Evolutionary conservation across 2,797 vertebrate genomes (phyloP).

Genomic region (Tragopan temminckii): DNA sequence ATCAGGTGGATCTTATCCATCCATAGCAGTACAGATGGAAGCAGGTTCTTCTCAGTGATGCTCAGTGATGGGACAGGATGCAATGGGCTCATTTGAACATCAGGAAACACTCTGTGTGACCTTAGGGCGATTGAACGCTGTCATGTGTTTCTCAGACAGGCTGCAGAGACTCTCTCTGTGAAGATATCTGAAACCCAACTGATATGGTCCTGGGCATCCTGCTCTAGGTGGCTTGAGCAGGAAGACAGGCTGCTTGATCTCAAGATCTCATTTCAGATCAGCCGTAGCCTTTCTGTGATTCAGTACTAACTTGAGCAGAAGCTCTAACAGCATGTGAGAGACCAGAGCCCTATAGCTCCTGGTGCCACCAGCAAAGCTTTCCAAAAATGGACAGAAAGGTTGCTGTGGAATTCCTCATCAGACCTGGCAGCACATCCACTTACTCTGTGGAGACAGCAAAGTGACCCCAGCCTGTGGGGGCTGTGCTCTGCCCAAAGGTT

Average conservation of each 20-base stretch:
- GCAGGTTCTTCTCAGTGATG: fast-evolving
- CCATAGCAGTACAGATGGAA: neutral
- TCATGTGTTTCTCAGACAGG: neutral
- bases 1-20: neutral
- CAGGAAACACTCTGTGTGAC: neutral
- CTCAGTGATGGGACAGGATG: neutral
- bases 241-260: neutral
- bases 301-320: neutral
- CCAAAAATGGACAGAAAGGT: neutral
- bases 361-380: neutral
- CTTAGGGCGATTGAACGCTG: neutral
- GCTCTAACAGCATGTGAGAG: neutral
- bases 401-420: neutral
- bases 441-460: neutral
- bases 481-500: fast-evolving
- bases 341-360: neutral
- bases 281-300: neutral
- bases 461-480: neutral
- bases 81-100: neutral
- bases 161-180: neutral
- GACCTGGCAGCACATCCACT: neutral
- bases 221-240: neutral
- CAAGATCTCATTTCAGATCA: neutral
- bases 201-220: neutral
- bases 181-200: neutral